Evolutionary conservation across 1,140 invertebrate genomes (phyloP).

Genomic region (Drosophila kanapiae): DNA sequence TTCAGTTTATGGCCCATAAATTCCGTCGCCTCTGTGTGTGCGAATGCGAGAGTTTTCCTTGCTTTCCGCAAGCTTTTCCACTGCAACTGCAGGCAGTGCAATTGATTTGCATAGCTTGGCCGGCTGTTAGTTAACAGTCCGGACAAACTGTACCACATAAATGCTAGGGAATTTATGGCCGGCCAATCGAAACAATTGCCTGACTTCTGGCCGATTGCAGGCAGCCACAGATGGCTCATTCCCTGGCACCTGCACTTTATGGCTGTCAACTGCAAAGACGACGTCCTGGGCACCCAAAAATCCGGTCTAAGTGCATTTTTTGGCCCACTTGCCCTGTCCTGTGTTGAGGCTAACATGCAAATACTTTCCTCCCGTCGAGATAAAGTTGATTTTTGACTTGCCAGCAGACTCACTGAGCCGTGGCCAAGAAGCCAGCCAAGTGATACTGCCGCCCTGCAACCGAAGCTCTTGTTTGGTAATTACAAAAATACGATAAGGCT

Average conservation of each 20-base stretch:
- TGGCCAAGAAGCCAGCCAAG: slow-evolving; percentile 68
- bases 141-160: slow-evolving; percentile 52
- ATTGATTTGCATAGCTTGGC: slow-evolving; percentile 49
- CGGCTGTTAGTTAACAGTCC: slow-evolving; percentile 66
- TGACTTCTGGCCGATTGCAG: slow-evolving; percentile 41
- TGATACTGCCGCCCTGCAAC: slow-evolving; percentile 42
- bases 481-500: slow-evolving; percentile 77
- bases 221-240: slow-evolving; percentile 21
- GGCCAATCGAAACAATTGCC: slow-evolving; percentile 56
- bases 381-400: slow-evolving; percentile 78
- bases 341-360: slow-evolving; percentile 35
- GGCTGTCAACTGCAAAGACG: slow-evolving; percentile 73
- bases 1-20: slow-evolving; percentile 62
- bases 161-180: slow-evolving; percentile 39
- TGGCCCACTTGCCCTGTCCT: slow-evolving; percentile 28
- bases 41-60: slow-evolving; percentile 7
- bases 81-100: slow-evolving; percentile 22
- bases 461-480: slow-evolving; percentile 63
- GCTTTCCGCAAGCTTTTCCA: slow-evolving; percentile 5
- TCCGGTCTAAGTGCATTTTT: slow-evolving; percentile 66
- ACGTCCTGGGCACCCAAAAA: slow-evolving; percentile 21
- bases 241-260: slow-evolving; percentile 75
- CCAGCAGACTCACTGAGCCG: slow-evolving; percentile 53
- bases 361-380: slow-evolving; percentile 50
- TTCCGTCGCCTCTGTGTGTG: slow-evolving; percentile 28